A percentile compares a stretch with the other conserved stretches of the same genome.
phyloP scores from a whole-genome alignment of 2,113 vertebrate species.

The Parotia lawesii region DNA sequence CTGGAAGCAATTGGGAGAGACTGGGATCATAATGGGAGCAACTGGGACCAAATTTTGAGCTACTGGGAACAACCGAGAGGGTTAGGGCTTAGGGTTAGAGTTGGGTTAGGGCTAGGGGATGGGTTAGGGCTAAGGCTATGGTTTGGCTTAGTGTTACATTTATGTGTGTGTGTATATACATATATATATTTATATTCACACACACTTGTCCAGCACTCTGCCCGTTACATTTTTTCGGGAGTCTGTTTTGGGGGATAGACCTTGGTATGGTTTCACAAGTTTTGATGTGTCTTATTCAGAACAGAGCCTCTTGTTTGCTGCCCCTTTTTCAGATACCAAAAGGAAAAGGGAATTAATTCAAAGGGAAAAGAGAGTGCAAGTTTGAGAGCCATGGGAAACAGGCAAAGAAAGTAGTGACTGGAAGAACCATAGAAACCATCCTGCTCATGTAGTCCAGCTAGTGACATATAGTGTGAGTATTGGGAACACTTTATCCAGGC shows the following conservation, averaged over 20 bases:
- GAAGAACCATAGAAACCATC: neutral
- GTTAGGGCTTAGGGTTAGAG: neutral
- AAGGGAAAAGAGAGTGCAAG: neutral
- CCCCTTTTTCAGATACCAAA: neutral
- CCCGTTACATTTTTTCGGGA: neutral
- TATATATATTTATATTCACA: neutral
- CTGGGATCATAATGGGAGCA: neutral
- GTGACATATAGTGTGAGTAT: neutral
- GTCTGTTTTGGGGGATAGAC: neutral
- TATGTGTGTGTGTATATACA: neutral
- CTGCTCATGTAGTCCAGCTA: neutral
- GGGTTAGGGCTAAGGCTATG: neutral
- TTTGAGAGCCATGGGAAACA: neutral
- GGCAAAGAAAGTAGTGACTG: neutral
- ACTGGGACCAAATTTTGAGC: neutral
- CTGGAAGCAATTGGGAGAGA: neutral
- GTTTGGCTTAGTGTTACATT: neutral
- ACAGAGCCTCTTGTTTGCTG: neutral
- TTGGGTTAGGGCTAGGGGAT: neutral
- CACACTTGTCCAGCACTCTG: neutral
- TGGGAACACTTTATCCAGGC: neutral
- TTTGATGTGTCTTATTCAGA: accelerated
- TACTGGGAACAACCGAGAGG: neutral
- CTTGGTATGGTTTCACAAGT: neutral
- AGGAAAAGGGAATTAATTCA: neutral